These are phyloP conservation scores for Melospiza melodia DNA, from an alignment of 2,113 vertebrate species.

Conservation along the genomic window DNA sequence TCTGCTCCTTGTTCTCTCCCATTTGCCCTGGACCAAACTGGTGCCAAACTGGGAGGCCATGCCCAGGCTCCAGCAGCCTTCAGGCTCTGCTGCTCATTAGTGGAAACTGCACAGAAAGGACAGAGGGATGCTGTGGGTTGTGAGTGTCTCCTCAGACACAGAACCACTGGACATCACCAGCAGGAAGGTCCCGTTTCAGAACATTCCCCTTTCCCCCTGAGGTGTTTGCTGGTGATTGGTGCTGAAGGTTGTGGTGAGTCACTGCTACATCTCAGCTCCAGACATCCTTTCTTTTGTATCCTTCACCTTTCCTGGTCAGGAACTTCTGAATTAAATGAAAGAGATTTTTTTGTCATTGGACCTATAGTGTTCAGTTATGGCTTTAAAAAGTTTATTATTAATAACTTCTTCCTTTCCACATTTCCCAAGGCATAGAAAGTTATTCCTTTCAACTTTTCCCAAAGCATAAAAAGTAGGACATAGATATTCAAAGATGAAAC, in stretches of 20 bases:
- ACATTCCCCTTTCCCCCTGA: rapidly evolving
- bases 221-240: background rate
- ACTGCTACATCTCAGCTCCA: background rate
- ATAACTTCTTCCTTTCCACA: background rate
- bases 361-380: background rate
- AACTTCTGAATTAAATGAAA: background rate
- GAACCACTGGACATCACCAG: background rate
- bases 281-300: background rate
- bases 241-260: background rate
- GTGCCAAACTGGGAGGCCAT: background rate
- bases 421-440: background rate
- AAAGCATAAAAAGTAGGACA: background rate
- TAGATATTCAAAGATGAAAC: background rate
- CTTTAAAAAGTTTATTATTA: background rate
- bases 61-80: background rate
- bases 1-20: background rate
- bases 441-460: background rate
- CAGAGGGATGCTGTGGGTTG: background rate
- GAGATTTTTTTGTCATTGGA: background rate
- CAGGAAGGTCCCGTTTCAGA: background rate
- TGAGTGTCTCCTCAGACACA: background rate
- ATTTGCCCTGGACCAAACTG: background rate
- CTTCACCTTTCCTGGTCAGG: background rate
- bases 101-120: background rate
- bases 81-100: background rate